Evolutionary conservation across 2,888 invertebrate species (phyloP).

Genomic region (Eristalis pertinax): DNA sequence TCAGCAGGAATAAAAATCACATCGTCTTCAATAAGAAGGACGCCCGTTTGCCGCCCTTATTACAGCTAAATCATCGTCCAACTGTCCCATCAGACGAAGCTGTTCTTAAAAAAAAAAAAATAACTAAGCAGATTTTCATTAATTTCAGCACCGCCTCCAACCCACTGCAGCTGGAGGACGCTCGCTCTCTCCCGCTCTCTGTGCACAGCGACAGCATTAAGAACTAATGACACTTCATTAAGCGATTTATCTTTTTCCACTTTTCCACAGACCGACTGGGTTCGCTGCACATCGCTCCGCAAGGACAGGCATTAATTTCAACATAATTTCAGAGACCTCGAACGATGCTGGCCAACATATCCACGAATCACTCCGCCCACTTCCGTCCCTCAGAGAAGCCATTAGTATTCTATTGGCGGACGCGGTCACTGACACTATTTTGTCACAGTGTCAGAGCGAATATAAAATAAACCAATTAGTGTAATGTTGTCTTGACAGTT

Average conservation of each 20-base stretch:
- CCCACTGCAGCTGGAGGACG: background rate
- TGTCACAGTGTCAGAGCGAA: conserved; percentile 25
- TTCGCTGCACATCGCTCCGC: background rate
- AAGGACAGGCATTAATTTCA: conserved; percentile 12
- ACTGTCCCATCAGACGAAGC: background rate
- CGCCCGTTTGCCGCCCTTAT: background rate
- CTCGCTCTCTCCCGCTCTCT: background rate
- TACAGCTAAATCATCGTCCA: background rate
- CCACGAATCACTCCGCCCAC: background rate
- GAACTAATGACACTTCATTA: conserved; percentile 36
- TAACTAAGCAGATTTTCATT: conserved; percentile 14
- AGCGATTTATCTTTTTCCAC: conserved; percentile 27
- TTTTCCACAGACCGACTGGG: background rate
- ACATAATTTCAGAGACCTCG: conserved; percentile 14
- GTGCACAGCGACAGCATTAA: conserved; percentile 11
- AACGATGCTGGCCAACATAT: background rate
- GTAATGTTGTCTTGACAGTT: conserved; percentile 51
- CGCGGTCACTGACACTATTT: conserved; percentile 34
- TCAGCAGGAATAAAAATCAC: background rate
- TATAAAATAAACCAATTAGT: conserved; percentile 58
- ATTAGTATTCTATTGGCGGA: conserved; percentile 36
- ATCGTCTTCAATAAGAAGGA: background rate
- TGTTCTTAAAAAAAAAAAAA: background rate
- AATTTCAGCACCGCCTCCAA: background rate
- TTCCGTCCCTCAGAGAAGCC: background rate